Conservation (phyloP, 2,113 vertebrate species). For the Xyliphius kryptos region DNA sequence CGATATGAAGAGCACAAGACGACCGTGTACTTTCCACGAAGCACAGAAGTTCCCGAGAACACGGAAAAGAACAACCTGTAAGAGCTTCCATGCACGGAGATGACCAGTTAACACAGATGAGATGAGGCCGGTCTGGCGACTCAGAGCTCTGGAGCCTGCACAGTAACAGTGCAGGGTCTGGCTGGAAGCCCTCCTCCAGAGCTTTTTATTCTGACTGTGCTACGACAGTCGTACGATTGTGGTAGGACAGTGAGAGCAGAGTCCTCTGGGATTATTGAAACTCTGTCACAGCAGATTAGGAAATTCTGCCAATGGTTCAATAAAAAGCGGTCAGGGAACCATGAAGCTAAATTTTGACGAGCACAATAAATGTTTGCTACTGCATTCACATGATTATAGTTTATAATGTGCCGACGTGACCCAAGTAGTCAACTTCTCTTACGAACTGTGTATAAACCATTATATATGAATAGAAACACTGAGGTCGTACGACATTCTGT, state of each 20-base stretch:
- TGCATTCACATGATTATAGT: slow-evolving; percentile 27
- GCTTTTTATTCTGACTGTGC: slow-evolving; percentile 32
- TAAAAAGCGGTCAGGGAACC: background rate
- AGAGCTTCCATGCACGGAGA: slow-evolving; percentile 7
- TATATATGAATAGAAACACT: too few relatives aligned
- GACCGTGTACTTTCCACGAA: slow-evolving; percentile 72
- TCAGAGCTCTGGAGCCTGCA: slow-evolving; percentile 6
- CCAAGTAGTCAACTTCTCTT: slow-evolving; percentile 20
- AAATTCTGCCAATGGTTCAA: background rate
- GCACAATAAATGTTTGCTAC: slow-evolving; percentile 35
- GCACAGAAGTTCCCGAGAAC: slow-evolving; percentile 62
- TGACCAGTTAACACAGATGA: slow-evolving; percentile 7
- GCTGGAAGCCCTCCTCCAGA: slow-evolving; percentile 2
- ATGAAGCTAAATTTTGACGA: slow-evolving; percentile 27
- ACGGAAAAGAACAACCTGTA: slow-evolving; percentile 70
- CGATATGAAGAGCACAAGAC: too few relatives aligned
- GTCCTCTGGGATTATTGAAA: slow-evolving; percentile 15
- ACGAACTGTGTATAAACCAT: slow-evolving; percentile 29
- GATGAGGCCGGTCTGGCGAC: too few relatives aligned
- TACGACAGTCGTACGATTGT: slow-evolving; percentile 30
- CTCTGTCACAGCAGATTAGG: background rate
- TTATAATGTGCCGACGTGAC: slow-evolving; percentile 21
- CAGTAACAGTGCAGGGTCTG: slow-evolving; percentile 1
- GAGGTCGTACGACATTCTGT: too few relatives aligned
- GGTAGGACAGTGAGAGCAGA: slow-evolving; percentile 36